Percentiles rank a stretch among this genome's conserved stretches.
Evolutionary conservation across 53 echinoderm and acorn worm species (phyloP).

Genomic region (Paracentrotus lividus): DNA sequence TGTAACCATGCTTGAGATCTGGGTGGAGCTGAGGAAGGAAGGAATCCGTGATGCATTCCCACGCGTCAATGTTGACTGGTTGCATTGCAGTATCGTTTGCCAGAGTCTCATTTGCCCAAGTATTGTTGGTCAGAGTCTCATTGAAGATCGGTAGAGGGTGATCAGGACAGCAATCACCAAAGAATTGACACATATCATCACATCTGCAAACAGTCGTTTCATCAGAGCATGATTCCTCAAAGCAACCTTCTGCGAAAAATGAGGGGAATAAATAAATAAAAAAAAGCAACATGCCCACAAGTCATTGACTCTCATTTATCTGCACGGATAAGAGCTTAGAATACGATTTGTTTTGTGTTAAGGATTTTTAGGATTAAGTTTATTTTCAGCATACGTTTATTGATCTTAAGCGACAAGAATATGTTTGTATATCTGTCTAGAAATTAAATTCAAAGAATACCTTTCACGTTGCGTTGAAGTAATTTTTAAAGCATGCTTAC

Average conservation of each 20-base stretch:
- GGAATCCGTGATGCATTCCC: slow-evolving; percentile 44
- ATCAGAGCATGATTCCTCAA: neutral
- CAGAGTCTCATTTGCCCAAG: neutral
- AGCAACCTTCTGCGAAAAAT: neutral
- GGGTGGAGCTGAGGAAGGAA: slow-evolving; percentile 25
- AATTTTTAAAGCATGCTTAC: too few relatives aligned
- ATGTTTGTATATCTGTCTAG: too few relatives aligned
- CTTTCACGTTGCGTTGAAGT: too few relatives aligned
- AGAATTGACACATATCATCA: slow-evolving; percentile 8
- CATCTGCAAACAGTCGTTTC: slow-evolving; percentile 15
- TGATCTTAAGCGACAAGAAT: too few relatives aligned
- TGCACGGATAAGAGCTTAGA: too few relatives aligned
- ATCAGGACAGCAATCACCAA: slow-evolving; percentile 42
- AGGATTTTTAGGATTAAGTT: too few relatives aligned
- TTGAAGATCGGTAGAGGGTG: neutral
- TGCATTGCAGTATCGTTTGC: neutral
- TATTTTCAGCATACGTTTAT: too few relatives aligned
- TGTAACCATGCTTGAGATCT: slow-evolving; percentile 31
- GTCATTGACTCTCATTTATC: too few relatives aligned
- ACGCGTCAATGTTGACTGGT: neutral
- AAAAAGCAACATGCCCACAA: too few relatives aligned
- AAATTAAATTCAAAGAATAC: too few relatives aligned
- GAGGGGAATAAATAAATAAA: too few relatives aligned
- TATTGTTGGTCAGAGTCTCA: neutral
- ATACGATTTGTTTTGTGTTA: too few relatives aligned